Evolutionary conservation across 2,113 vertebrate species (phyloP), one percentile per base, ranked within the genome.

Genomic region (Rhabdomys dilectus): DNA sequence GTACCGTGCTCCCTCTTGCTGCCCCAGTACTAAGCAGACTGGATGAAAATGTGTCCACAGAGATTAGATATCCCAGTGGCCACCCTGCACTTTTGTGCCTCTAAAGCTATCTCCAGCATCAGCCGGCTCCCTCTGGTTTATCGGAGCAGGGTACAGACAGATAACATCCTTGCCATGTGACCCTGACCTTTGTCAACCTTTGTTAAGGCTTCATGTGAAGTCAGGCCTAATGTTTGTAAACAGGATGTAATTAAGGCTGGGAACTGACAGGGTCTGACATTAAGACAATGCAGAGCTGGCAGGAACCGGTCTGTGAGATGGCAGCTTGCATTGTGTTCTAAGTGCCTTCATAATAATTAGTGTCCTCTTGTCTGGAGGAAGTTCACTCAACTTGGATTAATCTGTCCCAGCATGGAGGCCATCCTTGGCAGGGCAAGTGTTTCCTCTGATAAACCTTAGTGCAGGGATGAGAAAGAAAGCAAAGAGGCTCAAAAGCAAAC

Each of bases 171-270:
- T 98, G 98, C 96, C 97, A 98, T 99, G 98, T 98, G 99, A 99
- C 99, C 99, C 97, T 99, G 99, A 99, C 99, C 99, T 98, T 98
- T 98, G 98, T 97, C 98, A 99, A 99, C 99, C 98, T 99, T 98
- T 99, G 99, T 99, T 99, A 99, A 98, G 98, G 98, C 98, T 99
- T 98, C 99, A 99, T 99, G 99, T 99, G 99, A 99, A 99, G 99
- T 99, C 98, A 99, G 99, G 98, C 98, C 98, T 98, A 98, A 98
- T 99, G 99, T 99, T 99, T 99, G 99, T 99, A 99, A 99, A 99
- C 99, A 99, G 99, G 99, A 99, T 99, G 99, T 99, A 99, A 99
- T 99, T 99, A 99, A 99, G 99, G 98, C 99, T 99, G 99, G 99
- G 99, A 99, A 99, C 99, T 98, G 98, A 99, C 98, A 99, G 98